phyloP scores from a whole-genome alignment of 2,888 invertebrate genomes.

The Beris morrisii region DNA sequence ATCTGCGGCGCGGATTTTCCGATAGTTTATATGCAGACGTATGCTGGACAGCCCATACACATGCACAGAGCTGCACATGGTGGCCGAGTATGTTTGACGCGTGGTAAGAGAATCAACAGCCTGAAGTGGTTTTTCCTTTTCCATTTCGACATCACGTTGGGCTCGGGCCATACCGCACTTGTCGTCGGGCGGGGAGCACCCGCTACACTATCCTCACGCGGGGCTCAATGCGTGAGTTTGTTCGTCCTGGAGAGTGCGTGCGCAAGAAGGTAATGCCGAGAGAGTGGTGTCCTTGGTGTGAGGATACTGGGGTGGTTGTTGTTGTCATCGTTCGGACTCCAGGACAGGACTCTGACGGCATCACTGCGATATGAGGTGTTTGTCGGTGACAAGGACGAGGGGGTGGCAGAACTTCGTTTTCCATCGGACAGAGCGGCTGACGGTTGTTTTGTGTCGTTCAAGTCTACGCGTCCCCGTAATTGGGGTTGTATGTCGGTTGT shows the following conservation, averaged over 20 bases:
- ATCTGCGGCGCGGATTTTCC: not conserved
- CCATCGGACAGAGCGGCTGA: not conserved
- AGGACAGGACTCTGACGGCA: not conserved
- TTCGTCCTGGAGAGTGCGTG: conserved; percentile 22
- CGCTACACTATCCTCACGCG: no score
- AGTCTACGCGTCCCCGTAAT: not conserved
- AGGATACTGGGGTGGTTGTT: not conserved
- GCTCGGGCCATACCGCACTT: conserved; percentile 7
- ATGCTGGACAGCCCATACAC: not conserved
- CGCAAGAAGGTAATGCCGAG: conserved; percentile 27
- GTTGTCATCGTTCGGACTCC: conserved; percentile 5
- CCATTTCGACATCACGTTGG: conserved; percentile 3
- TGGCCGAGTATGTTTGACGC: not conserved
- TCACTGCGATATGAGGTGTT: not conserved
- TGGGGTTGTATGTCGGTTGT: not conserved
- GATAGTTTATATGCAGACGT: not conserved
- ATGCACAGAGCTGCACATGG: not conserved
- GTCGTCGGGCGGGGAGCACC: not conserved
- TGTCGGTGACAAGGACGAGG: conserved; percentile 4
- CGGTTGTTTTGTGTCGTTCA: not conserved
- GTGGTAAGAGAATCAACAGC: conserved; percentile 33
- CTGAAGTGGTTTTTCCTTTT: conserved; percentile 17
- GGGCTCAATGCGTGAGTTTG: not conserved
- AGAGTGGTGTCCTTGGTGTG: not conserved
- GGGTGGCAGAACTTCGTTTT: not conserved